A percentile compares a stretch with the other conserved stretches of the same genome.
Conservation (phyloP, 2,888 invertebrate genomes). For the Macrophya alboannulata region DNA sequence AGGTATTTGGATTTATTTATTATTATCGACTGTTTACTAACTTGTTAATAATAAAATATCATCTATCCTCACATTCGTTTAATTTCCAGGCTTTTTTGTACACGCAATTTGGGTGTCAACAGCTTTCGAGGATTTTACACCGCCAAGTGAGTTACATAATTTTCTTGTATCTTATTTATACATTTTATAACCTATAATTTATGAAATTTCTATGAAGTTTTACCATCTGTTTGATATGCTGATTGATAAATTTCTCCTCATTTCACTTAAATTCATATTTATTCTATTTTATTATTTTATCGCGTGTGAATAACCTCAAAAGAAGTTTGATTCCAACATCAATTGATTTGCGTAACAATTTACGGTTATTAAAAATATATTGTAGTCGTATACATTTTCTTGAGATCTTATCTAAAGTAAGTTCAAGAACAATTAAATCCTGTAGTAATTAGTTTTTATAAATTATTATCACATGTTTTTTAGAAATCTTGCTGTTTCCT, state of each 20-base stretch:
- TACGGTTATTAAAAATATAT: not conserved
- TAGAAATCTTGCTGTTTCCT: conserved; percentile 64
- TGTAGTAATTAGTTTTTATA: not conserved
- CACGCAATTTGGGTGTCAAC: conserved; percentile 64
- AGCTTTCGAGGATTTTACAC: conserved; percentile 70
- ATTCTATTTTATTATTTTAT: not conserved
- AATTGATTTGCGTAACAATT: conserved; percentile 1
- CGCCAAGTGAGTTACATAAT: conserved; percentile 70
- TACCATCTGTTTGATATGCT: conserved; percentile 48
- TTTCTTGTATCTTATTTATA: not conserved
- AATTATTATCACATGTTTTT: not conserved
- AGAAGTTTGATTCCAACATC: not conserved
- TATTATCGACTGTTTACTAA: not conserved
- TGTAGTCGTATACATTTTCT: not conserved
- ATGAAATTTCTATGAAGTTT: conserved; percentile 49
- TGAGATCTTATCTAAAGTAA: not conserved
- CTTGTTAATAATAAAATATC: not conserved
- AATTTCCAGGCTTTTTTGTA: conserved; percentile 69
- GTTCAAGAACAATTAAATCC: not conserved
- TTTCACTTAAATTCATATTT: not conserved
- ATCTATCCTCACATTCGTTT: not conserved
- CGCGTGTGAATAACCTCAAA: not conserved
- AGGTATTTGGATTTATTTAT: conserved; percentile 26
- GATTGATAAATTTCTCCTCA: conserved; percentile 17
- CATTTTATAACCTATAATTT: conserved; percentile 60